These are phyloP conservation scores for Pogonomyrmex californicus DNA, from an alignment of 1,140 invertebrate species.

Conservation along the genomic window DNA sequence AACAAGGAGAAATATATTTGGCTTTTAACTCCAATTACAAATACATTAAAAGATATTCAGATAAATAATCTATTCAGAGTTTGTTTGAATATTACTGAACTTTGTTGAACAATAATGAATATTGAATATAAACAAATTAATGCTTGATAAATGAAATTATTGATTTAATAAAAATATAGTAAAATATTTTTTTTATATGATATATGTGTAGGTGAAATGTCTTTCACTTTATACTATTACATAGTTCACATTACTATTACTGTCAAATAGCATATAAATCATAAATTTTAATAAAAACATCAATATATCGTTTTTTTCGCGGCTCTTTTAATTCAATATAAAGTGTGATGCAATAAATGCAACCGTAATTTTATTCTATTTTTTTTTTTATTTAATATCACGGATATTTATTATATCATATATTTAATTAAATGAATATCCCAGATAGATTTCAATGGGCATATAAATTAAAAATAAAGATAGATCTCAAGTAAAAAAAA, in stretches of 20 bases:
- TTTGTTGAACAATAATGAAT: too few relatives aligned
- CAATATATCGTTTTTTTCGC: neutral
- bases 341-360: neutral
- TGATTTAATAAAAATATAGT: neutral
- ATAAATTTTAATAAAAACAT: constrained; percentile 1
- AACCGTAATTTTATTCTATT: neutral
- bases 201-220: neutral
- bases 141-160: neutral
- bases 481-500: neutral
- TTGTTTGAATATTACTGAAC: constrained; percentile 4
- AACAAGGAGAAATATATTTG: constrained; percentile 19
- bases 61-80: constrained; percentile 11
- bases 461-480: neutral
- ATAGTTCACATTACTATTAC: neutral
- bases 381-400: neutral
- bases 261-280: neutral
- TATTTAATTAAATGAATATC: neutral
- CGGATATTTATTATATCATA: neutral
- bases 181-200: constrained; percentile 11
- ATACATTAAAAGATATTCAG: constrained; percentile 17
- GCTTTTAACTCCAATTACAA: constrained; percentile 8
- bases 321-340: neutral
- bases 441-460: neutral
- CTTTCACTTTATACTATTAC: neutral
- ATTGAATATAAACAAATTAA: constrained; percentile 23